phyloP scores from a whole-genome alignment of 2,888 invertebrate genomes.

The Ommatoiulus sabulosus region DNA sequence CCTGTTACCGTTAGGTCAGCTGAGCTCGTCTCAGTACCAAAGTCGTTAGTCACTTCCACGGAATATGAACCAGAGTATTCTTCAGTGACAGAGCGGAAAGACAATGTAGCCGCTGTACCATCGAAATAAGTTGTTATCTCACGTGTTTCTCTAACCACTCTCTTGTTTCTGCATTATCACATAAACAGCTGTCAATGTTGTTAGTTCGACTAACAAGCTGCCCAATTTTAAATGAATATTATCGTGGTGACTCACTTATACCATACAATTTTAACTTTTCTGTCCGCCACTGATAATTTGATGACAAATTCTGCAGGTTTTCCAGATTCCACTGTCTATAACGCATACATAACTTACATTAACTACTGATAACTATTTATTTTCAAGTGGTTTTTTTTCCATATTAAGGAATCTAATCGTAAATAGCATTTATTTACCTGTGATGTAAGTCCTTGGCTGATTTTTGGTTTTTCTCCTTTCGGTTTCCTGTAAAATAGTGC shows the following conservation, averaged over 20 bases:
- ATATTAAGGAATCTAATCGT: too few species aligned
- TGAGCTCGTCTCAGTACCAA: slow-evolving; percentile 88
- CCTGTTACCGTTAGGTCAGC: slow-evolving; percentile 84
- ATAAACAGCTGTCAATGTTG: not conserved
- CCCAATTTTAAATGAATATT: not conserved
- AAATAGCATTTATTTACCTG: slow-evolving; percentile 59
- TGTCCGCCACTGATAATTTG: slow-evolving; percentile 80
- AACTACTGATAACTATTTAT: slow-evolving; percentile 65
- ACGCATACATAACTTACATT: slow-evolving; percentile 60
- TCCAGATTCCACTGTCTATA: slow-evolving; percentile 76
- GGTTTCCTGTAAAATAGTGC: slow-evolving; percentile 65
- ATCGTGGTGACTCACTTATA: slow-evolving; percentile 75
- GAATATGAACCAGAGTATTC: slow-evolving; percentile 85
- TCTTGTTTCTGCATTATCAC: slow-evolving; percentile 70
- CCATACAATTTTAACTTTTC: slow-evolving; percentile 86
- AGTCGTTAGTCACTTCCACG: slow-evolving; percentile 89
- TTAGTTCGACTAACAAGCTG: not conserved
- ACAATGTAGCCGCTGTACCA: slow-evolving; percentile 82
- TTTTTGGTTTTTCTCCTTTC: slow-evolving; percentile 79
- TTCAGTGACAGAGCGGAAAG: slow-evolving; percentile 79
- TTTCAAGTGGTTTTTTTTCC: too few species aligned
- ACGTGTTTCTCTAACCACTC: slow-evolving; percentile 80
- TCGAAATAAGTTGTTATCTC: slow-evolving; percentile 85
- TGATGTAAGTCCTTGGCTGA: slow-evolving; percentile 61
- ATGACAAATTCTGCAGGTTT: slow-evolving; percentile 84